Percentiles rank a stretch among this genome's conserved stretches.
Evolutionary conservation across 2,888 invertebrate species (phyloP).

Genomic region (Calameuta idolon): DNA sequence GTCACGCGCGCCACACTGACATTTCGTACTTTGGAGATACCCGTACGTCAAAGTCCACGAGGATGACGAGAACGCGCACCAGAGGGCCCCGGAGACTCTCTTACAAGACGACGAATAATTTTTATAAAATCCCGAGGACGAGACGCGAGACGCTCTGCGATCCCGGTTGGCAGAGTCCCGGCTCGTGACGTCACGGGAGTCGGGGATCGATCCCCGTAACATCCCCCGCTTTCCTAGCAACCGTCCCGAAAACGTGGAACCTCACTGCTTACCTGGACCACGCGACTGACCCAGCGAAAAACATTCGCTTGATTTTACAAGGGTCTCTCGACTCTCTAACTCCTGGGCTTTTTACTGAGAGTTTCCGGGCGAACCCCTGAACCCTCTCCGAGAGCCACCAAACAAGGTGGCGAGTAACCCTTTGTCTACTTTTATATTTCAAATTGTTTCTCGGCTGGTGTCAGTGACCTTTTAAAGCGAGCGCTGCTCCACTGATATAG

Average conservation of each 20-base stretch:
- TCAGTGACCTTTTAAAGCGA: neutral
- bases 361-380: neutral
- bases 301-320: constrained; percentile 43
- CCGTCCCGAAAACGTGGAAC: constrained; percentile 17
- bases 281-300: constrained; percentile 55
- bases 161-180: constrained; percentile 47
- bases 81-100: constrained; percentile 7
- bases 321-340: neutral
- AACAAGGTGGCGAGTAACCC: neutral
- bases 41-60: neutral
- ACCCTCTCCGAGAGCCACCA: neutral
- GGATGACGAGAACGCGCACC: neutral
- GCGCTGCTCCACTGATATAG: neutral
- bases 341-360: neutral
- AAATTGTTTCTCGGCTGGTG: neutral
- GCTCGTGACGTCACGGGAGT: constrained; percentile 63
- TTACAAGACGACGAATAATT: constrained; percentile 13
- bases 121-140: constrained; percentile 20
- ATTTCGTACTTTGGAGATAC: neutral
- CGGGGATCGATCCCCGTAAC: constrained; percentile 63
- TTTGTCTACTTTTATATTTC: neutral
- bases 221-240: constrained; percentile 26
- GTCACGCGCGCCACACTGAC: neutral
- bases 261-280: constrained; percentile 27
- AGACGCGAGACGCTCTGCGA: constrained; percentile 13